Evolutionary conservation across 2,888 invertebrate genomes (phyloP).

Genomic region (Kryphioiulus occultus): DNA sequence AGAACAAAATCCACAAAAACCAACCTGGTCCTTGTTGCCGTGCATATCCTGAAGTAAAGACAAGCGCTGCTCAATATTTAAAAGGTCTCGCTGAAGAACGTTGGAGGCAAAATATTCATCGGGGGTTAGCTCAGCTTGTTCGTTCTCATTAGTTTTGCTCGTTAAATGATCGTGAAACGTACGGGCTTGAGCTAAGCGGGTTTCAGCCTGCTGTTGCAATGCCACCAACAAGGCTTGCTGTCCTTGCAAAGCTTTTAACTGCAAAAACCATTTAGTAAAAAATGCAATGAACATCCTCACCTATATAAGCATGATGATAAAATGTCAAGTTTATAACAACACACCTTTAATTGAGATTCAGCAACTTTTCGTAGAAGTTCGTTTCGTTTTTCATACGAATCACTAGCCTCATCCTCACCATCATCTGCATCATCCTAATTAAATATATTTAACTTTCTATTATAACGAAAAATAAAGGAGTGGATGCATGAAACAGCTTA

Average conservation of each 20-base stretch:
- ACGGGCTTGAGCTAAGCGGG: conserved; percentile 39
- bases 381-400: conserved; percentile 44
- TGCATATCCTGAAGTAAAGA: conserved; percentile 46
- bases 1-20: neutral
- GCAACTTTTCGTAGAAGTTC: conserved; percentile 52
- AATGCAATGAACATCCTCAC: neutral
- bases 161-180: conserved; percentile 46
- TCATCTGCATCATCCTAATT: conserved; percentile 40
- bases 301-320: neutral
- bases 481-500: neutral
- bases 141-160: neutral
- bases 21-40: conserved; percentile 41
- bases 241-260: conserved; percentile 50
- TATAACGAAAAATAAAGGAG: neutral
- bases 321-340: neutral
- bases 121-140: neutral
- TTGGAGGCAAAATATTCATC: conserved; percentile 44
- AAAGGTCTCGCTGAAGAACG: conserved; percentile 48
- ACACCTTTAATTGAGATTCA: conserved; percentile 53
- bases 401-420: conserved; percentile 42
- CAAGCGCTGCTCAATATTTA: conserved; percentile 49
- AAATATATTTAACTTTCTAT: neutral
- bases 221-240: conserved; percentile 49
- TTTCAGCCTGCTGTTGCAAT: conserved; percentile 48
- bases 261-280: neutral